A percentile compares a stretch with the other conserved stretches of the same genome.
phyloP scores from a whole-genome alignment of 37 sponge, comb jelly and placozoan genomes.

The Axinella damicornis region DNA sequence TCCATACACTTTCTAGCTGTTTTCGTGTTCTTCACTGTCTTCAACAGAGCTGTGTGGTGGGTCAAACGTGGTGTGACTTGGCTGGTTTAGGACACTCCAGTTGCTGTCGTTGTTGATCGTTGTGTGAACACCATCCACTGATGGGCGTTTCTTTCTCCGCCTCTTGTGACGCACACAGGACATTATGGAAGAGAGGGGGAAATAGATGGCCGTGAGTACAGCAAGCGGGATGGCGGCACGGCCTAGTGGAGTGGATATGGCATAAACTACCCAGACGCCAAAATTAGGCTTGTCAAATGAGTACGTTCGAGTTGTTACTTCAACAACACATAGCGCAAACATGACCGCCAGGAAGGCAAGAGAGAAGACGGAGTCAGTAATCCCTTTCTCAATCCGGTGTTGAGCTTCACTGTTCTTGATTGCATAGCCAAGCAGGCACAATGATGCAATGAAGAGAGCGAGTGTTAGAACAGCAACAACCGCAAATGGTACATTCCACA shows the following conservation, averaged over 20 bases:
- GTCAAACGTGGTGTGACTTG: no score
- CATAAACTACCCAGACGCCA: not conserved
- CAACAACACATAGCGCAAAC: not conserved
- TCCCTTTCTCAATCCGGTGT: no score
- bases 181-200: no score
- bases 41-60: no score
- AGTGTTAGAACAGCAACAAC: not conserved
- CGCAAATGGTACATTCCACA: slow-evolving; percentile 9
- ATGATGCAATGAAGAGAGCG: not conserved
- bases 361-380: not conserved
- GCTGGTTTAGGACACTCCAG: no score
- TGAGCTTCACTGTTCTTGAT: not conserved
- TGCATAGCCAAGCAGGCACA: not conserved
- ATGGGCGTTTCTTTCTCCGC: no score
- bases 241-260: not conserved
- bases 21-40: no score
- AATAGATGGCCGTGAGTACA: not conserved
- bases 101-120: no score
- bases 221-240: not conserved
- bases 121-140: no score
- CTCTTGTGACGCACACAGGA: no score
- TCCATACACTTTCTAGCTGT: no score
- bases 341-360: not conserved
- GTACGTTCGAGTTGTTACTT: not conserved
- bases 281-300: not conserved